Percentiles rank a stretch among this genome's conserved stretches.
phyloP scores from a whole-genome alignment of 2,888 invertebrate species.

The Diogma glabrata region DNA sequence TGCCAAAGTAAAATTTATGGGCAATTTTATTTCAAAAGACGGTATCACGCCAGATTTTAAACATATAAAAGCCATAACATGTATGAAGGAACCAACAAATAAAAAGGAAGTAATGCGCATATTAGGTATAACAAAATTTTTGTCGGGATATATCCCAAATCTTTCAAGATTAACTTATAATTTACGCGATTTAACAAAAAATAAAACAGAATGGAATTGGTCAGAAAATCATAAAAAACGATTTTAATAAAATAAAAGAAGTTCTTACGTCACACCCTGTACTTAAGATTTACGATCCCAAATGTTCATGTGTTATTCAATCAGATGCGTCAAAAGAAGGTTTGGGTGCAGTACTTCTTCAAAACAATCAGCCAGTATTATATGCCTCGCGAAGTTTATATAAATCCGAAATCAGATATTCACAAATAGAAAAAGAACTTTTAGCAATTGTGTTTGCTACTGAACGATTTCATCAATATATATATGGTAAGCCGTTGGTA shows the following conservation, averaged over 20 bases:
- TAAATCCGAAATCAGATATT: too few relatives aligned
- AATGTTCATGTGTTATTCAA: too few relatives aligned
- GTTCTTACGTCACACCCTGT: too few relatives aligned
- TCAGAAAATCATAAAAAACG: too few relatives aligned
- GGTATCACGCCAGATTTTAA: background rate
- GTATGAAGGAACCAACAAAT: background rate
- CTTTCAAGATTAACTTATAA: too few relatives aligned
- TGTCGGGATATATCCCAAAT: background rate
- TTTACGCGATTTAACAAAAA: too few relatives aligned
- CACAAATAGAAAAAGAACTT: background rate
- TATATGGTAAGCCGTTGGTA: conserved; percentile 10
- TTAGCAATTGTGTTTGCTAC: background rate
- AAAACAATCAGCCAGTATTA: background rate
- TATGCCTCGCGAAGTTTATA: background rate
- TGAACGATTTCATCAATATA: conserved; percentile 11
- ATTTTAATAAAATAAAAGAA: too few relatives aligned
- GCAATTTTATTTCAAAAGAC: background rate
- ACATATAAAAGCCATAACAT: background rate
- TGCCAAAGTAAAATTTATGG: conserved; percentile 9
- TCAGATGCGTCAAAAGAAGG: background rate
- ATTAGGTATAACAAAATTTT: background rate
- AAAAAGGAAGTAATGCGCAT: background rate
- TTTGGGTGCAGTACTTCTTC: background rate
- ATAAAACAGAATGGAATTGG: too few relatives aligned
- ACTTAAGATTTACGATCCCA: too few relatives aligned